phyloP scores from a whole-genome alignment of 92 coral and sea anemone genomes.

The Actinernus sp. region DNA sequence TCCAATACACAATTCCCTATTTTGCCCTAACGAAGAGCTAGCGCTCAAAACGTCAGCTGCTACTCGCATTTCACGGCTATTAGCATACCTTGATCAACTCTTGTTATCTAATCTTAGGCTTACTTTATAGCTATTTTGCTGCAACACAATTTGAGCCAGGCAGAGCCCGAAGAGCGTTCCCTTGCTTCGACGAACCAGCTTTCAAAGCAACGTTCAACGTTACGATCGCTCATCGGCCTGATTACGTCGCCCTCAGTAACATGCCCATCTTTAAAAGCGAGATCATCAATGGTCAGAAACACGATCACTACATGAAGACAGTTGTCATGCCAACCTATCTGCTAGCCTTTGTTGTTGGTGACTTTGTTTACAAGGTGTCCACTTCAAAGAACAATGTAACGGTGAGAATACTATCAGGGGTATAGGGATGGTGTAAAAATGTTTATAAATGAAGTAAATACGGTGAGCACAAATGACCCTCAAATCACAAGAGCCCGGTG shows the following conservation, averaged over 20 bases:
- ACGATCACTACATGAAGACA: constrained; percentile 75
- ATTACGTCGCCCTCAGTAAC: constrained; percentile 72
- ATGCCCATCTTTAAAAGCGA: constrained; percentile 69
- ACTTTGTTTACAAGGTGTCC: constrained; percentile 44
- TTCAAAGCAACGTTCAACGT: constrained; percentile 90
- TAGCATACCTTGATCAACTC: no score
- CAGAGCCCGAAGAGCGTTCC: constrained; percentile 92
- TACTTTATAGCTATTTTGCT: constrained; percentile 77
- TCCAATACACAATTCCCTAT: no score
- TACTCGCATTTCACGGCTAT: no score
- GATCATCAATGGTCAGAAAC: constrained; percentile 10
- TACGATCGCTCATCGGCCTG: constrained; percentile 77
- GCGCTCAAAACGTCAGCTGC: no score
- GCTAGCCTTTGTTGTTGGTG: constrained; percentile 94
- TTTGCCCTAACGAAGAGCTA: no score
- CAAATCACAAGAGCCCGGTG: no score
- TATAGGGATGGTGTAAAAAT: no score
- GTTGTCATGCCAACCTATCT: constrained; percentile 94
- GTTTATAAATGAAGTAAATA: no score
- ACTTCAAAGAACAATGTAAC: constrained; percentile 39
- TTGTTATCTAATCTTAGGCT: background rate
- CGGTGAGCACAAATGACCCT: no score
- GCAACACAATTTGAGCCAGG: constrained; percentile 96
- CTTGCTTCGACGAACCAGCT: constrained; percentile 97
- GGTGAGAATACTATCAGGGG: no score